Evolutionary conservation across 2,797 vertebrate species (phyloP).

Genomic region (Myotis myotis): DNA sequence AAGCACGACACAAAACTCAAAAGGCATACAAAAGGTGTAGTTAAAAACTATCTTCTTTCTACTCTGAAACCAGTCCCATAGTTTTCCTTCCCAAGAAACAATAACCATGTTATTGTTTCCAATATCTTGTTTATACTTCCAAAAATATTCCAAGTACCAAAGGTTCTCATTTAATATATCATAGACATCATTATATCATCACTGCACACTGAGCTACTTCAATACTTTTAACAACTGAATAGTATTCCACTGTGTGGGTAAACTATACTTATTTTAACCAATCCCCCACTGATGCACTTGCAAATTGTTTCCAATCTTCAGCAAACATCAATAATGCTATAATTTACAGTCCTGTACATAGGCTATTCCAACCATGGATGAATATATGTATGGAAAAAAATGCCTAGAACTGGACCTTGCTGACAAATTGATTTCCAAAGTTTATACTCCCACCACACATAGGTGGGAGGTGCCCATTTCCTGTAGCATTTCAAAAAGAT

Average conservation of each 20-base stretch:
- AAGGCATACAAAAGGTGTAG: not conserved
- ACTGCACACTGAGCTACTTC: not conserved
- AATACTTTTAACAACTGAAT: slow-evolving; percentile 28
- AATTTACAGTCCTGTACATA: not conserved
- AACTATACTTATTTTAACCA: not conserved
- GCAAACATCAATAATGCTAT: not conserved
- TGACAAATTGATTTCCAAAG: not conserved
- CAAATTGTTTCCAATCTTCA: slow-evolving; percentile 22
- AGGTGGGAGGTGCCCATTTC: not conserved
- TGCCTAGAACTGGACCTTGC: not conserved
- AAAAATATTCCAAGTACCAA: not conserved
- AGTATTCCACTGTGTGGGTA: not conserved
- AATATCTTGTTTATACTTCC: slow-evolving; percentile 7
- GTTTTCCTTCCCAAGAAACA: slow-evolving; percentile 35
- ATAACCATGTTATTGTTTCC: not conserved
- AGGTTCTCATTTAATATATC: not conserved
- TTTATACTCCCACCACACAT: not conserved
- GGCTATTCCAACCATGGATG: not conserved
- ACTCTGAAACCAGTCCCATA: not conserved
- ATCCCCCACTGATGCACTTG: not conserved
- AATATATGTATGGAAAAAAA: not conserved
- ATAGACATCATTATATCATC: not conserved
- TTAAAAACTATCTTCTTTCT: not conserved
- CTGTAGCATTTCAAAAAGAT: slow-evolving; percentile 17
- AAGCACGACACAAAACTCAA: slow-evolving; percentile 17